Percentiles rank a stretch among this genome's conserved stretches.
phyloP scores from a whole-genome alignment of 2,113 vertebrate species.

The Pachypanchax playfairii region DNA sequence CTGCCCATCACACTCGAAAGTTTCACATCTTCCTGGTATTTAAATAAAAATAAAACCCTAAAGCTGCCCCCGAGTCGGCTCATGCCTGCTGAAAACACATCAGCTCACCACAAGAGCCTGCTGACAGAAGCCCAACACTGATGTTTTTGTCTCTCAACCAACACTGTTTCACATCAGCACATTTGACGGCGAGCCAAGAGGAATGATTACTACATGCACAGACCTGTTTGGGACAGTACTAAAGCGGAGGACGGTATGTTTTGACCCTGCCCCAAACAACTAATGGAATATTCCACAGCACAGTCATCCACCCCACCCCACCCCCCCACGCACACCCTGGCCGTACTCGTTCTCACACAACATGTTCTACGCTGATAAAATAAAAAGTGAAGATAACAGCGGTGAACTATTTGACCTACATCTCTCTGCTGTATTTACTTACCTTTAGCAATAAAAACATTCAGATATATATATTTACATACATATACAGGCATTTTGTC shows the following conservation, averaged over 20 bases:
- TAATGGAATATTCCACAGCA: slow-evolving; percentile 57
- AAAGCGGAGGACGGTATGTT: slow-evolving; percentile 2
- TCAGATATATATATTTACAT: too few species aligned
- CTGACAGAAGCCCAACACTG: background rate
- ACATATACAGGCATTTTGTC: too few species aligned
- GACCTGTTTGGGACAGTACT: slow-evolving; percentile 7
- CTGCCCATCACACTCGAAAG: background rate
- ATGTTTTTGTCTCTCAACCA: slow-evolving; percentile 7
- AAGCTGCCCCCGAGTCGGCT: background rate
- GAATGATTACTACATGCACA: slow-evolving; percentile 3
- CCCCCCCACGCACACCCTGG: background rate
- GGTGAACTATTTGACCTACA: slow-evolving; percentile 3
- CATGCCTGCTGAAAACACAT: background rate
- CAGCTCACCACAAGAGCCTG: background rate
- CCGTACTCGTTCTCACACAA: background rate
- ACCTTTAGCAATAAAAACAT: background rate
- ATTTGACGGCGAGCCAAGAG: background rate
- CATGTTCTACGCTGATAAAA: slow-evolving; percentile 39
- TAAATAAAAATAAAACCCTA: background rate
- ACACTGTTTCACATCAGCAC: slow-evolving; percentile 14
- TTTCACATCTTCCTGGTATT: background rate
- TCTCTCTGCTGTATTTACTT: background rate
- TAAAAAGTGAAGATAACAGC: slow-evolving; percentile 8
- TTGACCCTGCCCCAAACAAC: slow-evolving; percentile 10
- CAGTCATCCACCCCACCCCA: background rate